These are phyloP conservation scores for Dascyllus trimaculatus DNA, from an alignment of 2,113 vertebrate genomes.

Conservation along the genomic window DNA sequence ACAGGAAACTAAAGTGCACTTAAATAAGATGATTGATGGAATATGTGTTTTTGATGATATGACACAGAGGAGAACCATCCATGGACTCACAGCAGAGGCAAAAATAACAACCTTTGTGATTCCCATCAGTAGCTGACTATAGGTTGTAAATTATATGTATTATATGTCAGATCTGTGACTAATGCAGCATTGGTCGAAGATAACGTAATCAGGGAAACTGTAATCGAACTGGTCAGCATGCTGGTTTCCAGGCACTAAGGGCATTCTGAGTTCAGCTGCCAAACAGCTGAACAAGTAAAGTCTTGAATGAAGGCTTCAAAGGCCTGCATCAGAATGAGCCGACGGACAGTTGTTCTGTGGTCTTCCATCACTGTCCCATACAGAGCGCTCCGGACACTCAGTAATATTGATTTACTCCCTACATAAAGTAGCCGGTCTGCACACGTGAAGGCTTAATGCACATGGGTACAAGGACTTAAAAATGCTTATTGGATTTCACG, in stretches of 20 bases:
- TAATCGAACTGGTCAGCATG: slow-evolving; percentile 35
- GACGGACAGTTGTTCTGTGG: slow-evolving; percentile 22
- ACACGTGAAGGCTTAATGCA: slow-evolving; percentile 55
- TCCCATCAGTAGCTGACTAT: slow-evolving; percentile 11
- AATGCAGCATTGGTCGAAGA: slow-evolving; percentile 32
- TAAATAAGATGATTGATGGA: too few species aligned
- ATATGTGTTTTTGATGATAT: background rate
- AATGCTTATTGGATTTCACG: slow-evolving; percentile 49
- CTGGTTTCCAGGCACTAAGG: slow-evolving; percentile 30
- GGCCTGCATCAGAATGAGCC: slow-evolving; percentile 21
- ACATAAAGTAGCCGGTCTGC: slow-evolving; percentile 47
- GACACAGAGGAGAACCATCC: background rate
- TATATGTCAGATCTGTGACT: slow-evolving; percentile 47
- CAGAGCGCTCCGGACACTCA: slow-evolving; percentile 51
- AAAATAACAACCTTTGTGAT: slow-evolving; percentile 3
- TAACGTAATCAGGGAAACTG: slow-evolving; percentile 34
- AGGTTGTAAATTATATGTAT: slow-evolving; percentile 39
- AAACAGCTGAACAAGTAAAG: slow-evolving; percentile 18
- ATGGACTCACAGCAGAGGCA: background rate
- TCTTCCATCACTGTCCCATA: slow-evolving; percentile 41
- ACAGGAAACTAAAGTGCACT: background rate
- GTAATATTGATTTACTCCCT: slow-evolving; percentile 60
- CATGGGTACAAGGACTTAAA: slow-evolving; percentile 54
- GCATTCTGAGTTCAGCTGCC: slow-evolving; percentile 14
- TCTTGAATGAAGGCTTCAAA: slow-evolving; percentile 43